Evolutionary conservation across 2,888 invertebrate genomes (phyloP).

Genomic region (Clivina fossor): DNA sequence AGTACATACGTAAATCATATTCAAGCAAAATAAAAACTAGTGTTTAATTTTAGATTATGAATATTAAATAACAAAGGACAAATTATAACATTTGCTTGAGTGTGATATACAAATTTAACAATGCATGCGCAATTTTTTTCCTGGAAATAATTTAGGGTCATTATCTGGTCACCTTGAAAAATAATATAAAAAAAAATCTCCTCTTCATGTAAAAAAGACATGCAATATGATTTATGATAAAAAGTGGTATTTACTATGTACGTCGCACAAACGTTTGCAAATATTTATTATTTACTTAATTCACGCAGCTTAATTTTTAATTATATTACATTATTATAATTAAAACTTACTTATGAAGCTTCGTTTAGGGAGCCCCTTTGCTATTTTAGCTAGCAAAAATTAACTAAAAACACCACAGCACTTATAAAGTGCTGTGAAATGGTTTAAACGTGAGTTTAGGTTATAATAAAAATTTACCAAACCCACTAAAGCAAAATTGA

Average conservation of each 20-base stretch:
- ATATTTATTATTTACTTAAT: not conserved
- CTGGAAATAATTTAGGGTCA: constrained; percentile 7
- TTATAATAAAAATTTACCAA: constrained; percentile 10
- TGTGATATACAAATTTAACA: constrained; percentile 1
- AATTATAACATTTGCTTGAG: too few species aligned
- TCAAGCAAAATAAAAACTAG: not conserved
- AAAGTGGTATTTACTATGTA: not conserved
- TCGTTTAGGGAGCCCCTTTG: constrained; percentile 7
- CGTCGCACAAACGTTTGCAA: not conserved
- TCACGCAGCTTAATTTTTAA: not conserved
- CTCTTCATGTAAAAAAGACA: too few species aligned
- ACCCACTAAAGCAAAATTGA: constrained; percentile 17
- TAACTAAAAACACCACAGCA: constrained; percentile 22
- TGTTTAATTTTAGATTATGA: not conserved
- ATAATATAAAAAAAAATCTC: too few species aligned
- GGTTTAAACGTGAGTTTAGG: constrained; percentile 9
- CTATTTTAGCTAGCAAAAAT: constrained; percentile 11
- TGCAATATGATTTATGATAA: too few species aligned
- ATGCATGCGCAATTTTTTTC: constrained; percentile 1
- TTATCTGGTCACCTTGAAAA: constrained; percentile 11
- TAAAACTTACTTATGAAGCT: constrained; percentile 24
- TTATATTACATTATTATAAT: constrained; percentile 8
- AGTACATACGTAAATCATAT: constrained; percentile 2
- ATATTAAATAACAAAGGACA: not conserved
- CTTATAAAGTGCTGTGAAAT: constrained; percentile 15